A percentile compares a stretch with the other conserved stretches of the same genome.
These are phyloP conservation scores for Galago senegalensis DNA, from an alignment of 2,797 vertebrate species.

Conservation along the genomic window DNA sequence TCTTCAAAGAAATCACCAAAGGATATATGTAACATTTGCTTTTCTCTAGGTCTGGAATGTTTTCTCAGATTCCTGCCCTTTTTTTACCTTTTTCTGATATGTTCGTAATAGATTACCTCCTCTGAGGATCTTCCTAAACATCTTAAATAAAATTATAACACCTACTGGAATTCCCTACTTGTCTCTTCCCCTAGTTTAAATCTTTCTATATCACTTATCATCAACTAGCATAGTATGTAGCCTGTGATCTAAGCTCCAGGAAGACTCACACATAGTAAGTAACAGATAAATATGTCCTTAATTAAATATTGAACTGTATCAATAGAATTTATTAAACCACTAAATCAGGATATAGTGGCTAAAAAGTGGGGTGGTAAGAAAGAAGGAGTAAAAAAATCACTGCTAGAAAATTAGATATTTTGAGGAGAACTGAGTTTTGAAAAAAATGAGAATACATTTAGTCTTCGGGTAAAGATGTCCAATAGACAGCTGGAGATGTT, in stretches of 20 bases:
- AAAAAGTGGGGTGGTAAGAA: background rate
- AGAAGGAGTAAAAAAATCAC: background rate
- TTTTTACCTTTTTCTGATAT: background rate
- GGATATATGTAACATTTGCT: background rate
- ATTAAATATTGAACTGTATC: conserved; percentile 7
- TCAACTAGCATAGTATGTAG: background rate
- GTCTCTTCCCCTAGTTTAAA: background rate
- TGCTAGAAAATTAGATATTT: background rate
- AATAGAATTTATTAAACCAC: conserved; percentile 14
- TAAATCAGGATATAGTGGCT: background rate
- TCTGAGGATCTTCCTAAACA: background rate
- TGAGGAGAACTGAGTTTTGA: background rate
- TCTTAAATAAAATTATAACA: background rate
- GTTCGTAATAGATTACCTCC: background rate
- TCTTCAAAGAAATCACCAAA: background rate
- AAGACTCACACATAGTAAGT: background rate
- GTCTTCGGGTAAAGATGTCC: background rate
- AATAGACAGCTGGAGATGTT: background rate
- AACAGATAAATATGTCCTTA: background rate
- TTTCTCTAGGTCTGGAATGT: background rate
- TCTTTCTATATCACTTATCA: background rate
- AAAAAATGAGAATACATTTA: conserved; percentile 1
- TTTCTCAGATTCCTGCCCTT: background rate
- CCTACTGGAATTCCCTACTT: background rate
- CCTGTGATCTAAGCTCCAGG: background rate